Conservation (phyloP, 2,797 vertebrate species). For the Apogon talboti region DNA sequence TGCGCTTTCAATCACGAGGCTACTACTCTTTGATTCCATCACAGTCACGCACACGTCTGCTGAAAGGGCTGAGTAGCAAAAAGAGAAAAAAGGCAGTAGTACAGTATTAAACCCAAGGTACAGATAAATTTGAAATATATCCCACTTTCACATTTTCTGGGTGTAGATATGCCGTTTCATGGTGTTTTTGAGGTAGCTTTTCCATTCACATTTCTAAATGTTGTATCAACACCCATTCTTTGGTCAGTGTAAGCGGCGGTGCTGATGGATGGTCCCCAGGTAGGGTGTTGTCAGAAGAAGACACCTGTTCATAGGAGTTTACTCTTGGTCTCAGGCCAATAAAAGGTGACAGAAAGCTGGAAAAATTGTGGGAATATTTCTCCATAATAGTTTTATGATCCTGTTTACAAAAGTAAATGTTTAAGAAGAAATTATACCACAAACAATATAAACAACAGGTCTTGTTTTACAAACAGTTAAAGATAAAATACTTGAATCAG, state of each 20-base stretch:
- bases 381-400: constrained; percentile 32
- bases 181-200: constrained; percentile 52
- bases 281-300: constrained; percentile 15
- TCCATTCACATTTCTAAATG: constrained; percentile 37
- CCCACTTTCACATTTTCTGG: constrained; percentile 44
- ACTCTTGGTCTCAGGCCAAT: constrained; percentile 11
- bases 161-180: constrained; percentile 34
- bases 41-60: constrained; percentile 30
- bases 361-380: constrained; percentile 13
- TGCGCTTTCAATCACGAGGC: constrained; percentile 49
- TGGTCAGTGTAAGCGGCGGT: constrained; percentile 34
- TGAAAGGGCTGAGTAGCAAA: constrained; percentile 34
- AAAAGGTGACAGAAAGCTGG: constrained; percentile 17
- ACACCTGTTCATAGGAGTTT: constrained; percentile 9
- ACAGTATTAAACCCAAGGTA: constrained; percentile 69
- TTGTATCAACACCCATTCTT: constrained; percentile 37
- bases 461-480: constrained; percentile 14
- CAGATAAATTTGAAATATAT: constrained; percentile 50
- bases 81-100: constrained; percentile 24
- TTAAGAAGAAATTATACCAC: constrained; percentile 17
- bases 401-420: constrained; percentile 40
- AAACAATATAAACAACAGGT: background rate
- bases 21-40: constrained; percentile 55
- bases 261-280: constrained; percentile 7
- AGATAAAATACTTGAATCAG: constrained; percentile 39